phyloP scores from a whole-genome alignment of 2,888 invertebrate species.

The Epistrophe eligans region DNA sequence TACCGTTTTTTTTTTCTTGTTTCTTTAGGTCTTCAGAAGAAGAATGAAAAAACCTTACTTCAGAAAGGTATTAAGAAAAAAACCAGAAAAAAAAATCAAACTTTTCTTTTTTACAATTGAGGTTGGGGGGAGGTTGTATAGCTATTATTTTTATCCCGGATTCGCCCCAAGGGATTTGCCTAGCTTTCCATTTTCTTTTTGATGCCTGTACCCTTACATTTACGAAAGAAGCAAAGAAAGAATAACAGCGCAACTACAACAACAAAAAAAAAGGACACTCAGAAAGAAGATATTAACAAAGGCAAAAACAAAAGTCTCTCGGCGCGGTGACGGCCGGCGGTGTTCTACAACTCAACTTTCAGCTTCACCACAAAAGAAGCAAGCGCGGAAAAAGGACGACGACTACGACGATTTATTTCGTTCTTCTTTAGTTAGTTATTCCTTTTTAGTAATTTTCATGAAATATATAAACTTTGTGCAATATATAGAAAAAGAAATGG shows the following conservation, averaged over 20 bases:
- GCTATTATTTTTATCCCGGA: conserved; percentile 69
- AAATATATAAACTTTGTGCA: conserved; percentile 42
- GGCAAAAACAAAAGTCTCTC: conserved; percentile 65
- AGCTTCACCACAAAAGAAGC: conserved; percentile 59
- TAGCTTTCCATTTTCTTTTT: conserved; percentile 41
- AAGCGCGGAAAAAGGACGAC: conserved; percentile 30
- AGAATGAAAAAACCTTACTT: conserved; percentile 54
- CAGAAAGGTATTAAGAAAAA: conserved; percentile 61
- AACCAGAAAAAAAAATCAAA: conserved; percentile 56
- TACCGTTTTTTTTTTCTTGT: conserved; percentile 24
- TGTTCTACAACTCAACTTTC: conserved; percentile 72
- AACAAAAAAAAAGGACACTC: conserved; percentile 54
- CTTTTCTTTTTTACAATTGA: conserved; percentile 17
- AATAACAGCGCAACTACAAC: background rate
- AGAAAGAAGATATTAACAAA: conserved; percentile 42
- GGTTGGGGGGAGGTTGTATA: conserved; percentile 41
- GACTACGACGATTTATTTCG: conserved; percentile 9
- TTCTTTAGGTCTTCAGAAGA: background rate
- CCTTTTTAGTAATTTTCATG: conserved; percentile 25
- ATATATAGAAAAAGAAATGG: conserved; percentile 31
- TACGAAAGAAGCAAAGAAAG: conserved; percentile 7
- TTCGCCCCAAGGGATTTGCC: conserved; percentile 66
- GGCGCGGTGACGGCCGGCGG: conserved; percentile 34
- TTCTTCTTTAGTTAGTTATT: conserved; percentile 32
- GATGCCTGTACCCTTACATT: conserved; percentile 31